phyloP scores from a whole-genome alignment of 1,140 invertebrate genomes.

The Trachymyrmex septentrionalis region DNA sequence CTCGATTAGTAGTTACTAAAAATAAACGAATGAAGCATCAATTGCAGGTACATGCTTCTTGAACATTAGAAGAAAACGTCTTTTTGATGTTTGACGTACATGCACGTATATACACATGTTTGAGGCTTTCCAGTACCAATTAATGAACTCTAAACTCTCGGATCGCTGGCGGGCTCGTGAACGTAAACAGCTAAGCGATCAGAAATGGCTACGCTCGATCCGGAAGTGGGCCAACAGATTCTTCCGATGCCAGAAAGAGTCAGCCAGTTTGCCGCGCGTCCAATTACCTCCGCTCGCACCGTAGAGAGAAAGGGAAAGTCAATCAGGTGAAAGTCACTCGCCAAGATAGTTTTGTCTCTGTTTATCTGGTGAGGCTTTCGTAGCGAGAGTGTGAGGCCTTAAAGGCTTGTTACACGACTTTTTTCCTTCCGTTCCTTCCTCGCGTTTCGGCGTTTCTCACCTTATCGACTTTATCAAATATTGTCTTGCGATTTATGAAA shows the following conservation, averaged over 20 bases:
- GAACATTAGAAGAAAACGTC: slow-evolving; percentile 2
- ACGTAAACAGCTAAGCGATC: slow-evolving; percentile 40
- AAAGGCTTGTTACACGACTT: slow-evolving; percentile 8
- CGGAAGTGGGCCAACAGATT: slow-evolving; percentile 57
- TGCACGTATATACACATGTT: not conserved
- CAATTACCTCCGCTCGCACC: slow-evolving; percentile 62
- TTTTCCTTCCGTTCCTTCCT: slow-evolving; percentile 11
- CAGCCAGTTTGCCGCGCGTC: slow-evolving; percentile 38
- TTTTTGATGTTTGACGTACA: not conserved
- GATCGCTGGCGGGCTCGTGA: not conserved
- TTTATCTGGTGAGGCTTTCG: slow-evolving; percentile 58
- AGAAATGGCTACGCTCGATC: slow-evolving; percentile 22
- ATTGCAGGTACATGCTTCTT: slow-evolving; percentile 4
- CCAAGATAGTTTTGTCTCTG: slow-evolving; percentile 67
- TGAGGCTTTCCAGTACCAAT: slow-evolving; percentile 31
- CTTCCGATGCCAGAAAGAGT: slow-evolving; percentile 55
- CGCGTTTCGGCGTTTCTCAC: not conserved
- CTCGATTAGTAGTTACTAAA: not conserved
- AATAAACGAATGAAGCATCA: not conserved
- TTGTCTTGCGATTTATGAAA: not conserved
- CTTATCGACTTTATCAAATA: not conserved
- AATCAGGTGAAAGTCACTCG: slow-evolving; percentile 77
- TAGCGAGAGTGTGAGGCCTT: slow-evolving; percentile 41
- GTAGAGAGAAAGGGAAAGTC: slow-evolving; percentile 83
- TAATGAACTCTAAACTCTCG: slow-evolving; percentile 24